Evolutionary conservation across 2,113 vertebrate species (phyloP).

Genomic region (Coptodon bakossiorum): DNA sequence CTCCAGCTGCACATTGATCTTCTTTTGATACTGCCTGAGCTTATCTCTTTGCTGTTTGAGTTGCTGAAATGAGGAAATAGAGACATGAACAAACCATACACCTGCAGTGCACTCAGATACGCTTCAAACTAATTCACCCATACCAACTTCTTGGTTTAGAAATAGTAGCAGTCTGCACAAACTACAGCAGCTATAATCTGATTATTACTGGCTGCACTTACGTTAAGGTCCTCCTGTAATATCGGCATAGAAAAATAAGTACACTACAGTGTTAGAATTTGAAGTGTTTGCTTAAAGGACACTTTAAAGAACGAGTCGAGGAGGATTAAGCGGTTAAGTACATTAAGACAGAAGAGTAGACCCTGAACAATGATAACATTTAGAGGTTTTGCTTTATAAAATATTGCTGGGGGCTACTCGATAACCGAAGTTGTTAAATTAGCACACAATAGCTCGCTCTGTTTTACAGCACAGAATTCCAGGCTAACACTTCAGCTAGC

Average conservation of each 20-base stretch:
- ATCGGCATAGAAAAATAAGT: neutral
- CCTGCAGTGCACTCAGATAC: neutral
- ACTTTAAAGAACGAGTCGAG: neutral
- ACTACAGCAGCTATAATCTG: neutral
- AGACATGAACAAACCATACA: neutral
- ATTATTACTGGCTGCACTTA: neutral
- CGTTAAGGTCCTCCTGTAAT: neutral
- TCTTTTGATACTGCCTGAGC: constrained; percentile 87
- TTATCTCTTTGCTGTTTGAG: constrained; percentile 96
- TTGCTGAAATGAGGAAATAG: constrained; percentile 71
- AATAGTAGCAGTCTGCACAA: neutral
- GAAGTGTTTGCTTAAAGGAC: neutral
- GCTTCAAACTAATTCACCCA: neutral
- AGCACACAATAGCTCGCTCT: fast-evolving
- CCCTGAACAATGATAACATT: fast-evolving
- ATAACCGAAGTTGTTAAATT: neutral
- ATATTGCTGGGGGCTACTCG: fast-evolving
- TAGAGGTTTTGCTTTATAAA: neutral
- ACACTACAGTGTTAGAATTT: neutral
- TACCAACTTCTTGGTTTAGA: neutral
- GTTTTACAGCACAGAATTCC: neutral
- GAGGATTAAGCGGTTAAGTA: neutral
- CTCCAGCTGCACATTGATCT: constrained; percentile 77
- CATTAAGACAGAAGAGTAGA: neutral
- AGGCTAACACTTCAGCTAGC: constrained; percentile 3